Percentiles rank a stretch among this genome's conserved stretches.
phyloP scores from a whole-genome alignment of 2,888 invertebrate genomes.

The Apodemia mormo region DNA sequence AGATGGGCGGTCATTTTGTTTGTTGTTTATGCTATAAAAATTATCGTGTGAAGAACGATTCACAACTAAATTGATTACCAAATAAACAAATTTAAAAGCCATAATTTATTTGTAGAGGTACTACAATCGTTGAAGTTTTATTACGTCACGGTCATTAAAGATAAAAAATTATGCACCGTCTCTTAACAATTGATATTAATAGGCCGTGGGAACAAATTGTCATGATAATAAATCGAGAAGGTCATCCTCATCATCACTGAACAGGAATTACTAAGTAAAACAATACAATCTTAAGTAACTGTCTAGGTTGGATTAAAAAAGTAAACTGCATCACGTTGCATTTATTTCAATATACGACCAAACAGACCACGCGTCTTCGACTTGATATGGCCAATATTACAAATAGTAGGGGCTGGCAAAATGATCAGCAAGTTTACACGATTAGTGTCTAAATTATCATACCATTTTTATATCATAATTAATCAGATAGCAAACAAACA shows the following conservation, averaged over 20 bases:
- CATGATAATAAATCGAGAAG: slow-evolving; percentile 45
- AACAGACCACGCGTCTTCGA: too few species aligned
- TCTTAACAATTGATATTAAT: slow-evolving; percentile 36
- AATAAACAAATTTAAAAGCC: neutral
- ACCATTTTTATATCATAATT: too few species aligned
- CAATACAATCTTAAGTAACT: neutral
- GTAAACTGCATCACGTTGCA: neutral
- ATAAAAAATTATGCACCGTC: slow-evolving; percentile 19
- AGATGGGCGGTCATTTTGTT: too few species aligned
- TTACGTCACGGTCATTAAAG: slow-evolving; percentile 6
- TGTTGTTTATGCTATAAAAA: neutral
- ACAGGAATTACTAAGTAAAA: slow-evolving; percentile 27
- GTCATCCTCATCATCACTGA: slow-evolving; percentile 35
- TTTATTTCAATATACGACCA: neutral
- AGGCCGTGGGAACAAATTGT: slow-evolving; percentile 48
- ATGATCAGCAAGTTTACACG: too few species aligned
- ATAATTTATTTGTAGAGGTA: slow-evolving; percentile 13
- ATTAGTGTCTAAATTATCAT: too few species aligned
- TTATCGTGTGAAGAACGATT: neutral
- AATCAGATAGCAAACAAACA: too few species aligned
- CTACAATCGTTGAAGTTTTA: slow-evolving; percentile 20
- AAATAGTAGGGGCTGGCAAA: too few species aligned
- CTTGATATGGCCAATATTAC: neutral
- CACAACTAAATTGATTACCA: neutral
- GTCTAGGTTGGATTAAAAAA: neutral